Evolutionary conservation across 2,888 invertebrate genomes (phyloP), one percentile per base, ranked within the genome.

Genomic region (Mimumesa dahlbomi): DNA sequence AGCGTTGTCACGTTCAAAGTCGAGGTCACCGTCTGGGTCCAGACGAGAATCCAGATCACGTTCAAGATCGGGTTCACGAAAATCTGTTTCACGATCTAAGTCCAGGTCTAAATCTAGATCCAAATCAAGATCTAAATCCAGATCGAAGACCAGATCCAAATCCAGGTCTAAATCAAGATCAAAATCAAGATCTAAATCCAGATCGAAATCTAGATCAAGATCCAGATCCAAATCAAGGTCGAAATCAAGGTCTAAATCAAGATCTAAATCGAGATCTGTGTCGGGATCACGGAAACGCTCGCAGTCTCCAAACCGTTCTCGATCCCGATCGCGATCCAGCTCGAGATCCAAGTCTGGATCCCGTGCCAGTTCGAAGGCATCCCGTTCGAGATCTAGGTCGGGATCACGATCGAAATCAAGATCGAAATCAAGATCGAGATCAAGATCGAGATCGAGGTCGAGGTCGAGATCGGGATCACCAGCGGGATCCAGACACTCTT

Each of bases 181-280:
- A 16, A 63, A 73, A 14, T 75, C 71, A 1, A 53, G 76, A 19
- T 68, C n/a, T 42, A 31, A 25, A 11, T 80, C 86, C 6, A 88
- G 85, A 25, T 86, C 85, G 4, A 72, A 77, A 43, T 82, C 84
- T 9, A 69, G 74, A 34, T 90, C 90, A 4, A 89, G 88, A 69
- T 91, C 84, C 5, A 43, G 70, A 16, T 91, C 91, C 7, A 42
- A 73, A 22, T 82, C 89, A 34, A 14, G 64, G 42, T 83, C 83
- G 5, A 73, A 80, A 5, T 84, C 84, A 1, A 65, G 76, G 16
- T 85, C 86, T 49, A 87, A 82, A 83, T 88, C 74, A 82, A 86
- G 79, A 48, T 81, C 81, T 2, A 52, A 67, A 16, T 79, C 78
- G 4, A 62, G 50, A 43, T 62, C 61, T n/a, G n/a, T n/a, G n/a